Evolutionary conservation across 2,113 vertebrate species (phyloP).

Genomic region (Tragelaphus buxtoni): DNA sequence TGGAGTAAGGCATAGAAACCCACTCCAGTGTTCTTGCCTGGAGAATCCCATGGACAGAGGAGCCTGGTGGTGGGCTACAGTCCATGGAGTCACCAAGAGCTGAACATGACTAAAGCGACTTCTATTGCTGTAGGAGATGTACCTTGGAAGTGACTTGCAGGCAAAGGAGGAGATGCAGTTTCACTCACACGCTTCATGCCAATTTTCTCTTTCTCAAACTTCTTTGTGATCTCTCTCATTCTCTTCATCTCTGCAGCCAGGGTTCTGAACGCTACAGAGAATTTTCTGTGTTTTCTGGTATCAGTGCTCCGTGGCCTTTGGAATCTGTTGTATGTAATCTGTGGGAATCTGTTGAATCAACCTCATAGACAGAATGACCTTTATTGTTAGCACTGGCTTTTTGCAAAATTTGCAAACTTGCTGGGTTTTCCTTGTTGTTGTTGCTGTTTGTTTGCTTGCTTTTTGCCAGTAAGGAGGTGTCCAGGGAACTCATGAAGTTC

Average conservation of each 20-base stretch:
- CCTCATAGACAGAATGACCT: background rate
- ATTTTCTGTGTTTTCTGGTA: background rate
- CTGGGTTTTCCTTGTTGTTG: background rate
- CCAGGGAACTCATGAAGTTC: background rate
- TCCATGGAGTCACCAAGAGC: background rate
- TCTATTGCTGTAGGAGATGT: background rate
- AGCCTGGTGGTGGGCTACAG: background rate
- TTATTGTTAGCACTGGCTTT: background rate
- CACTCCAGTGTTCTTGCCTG: background rate
- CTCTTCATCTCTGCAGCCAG: background rate
- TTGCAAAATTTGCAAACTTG: background rate
- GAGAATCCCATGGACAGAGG: background rate
- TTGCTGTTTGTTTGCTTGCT: background rate
- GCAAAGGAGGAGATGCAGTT: background rate
- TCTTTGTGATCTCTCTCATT: background rate
- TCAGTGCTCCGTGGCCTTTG: background rate
- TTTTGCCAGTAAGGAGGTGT: background rate
- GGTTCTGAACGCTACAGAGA: background rate
- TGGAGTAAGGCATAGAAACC: background rate
- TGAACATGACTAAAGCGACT: background rate
- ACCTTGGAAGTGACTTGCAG: background rate
- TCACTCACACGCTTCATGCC: background rate
- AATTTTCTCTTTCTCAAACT: background rate
- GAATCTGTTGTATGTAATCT: background rate
- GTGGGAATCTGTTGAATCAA: background rate